Evolutionary conservation across 2,888 invertebrate genomes (phyloP).

Genomic region (Germaria angustata): DNA sequence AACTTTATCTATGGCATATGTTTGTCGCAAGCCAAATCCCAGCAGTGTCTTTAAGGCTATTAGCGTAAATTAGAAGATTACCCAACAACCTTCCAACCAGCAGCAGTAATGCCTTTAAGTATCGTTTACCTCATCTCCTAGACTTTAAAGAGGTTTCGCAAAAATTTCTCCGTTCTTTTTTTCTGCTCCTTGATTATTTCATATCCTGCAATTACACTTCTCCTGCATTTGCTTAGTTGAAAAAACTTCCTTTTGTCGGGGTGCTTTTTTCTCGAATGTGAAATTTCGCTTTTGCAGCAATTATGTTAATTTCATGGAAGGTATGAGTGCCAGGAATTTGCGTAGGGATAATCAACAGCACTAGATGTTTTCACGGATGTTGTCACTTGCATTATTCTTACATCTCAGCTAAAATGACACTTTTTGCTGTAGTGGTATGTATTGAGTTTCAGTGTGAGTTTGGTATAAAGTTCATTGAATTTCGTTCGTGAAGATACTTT

Average conservation of each 20-base stretch:
- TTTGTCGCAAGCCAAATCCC: neutral
- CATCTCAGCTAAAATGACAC: no score
- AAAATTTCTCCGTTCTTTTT: neutral
- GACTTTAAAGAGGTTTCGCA: neutral
- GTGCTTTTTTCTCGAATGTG: slow-evolving; percentile 10
- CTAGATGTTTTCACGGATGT: neutral
- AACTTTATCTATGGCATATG: neutral
- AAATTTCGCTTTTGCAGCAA: slow-evolving; percentile 52
- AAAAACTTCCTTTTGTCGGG: neutral
- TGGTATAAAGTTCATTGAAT: no score
- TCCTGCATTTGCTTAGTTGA: neutral
- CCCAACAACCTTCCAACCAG: neutral
- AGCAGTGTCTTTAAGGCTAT: neutral
- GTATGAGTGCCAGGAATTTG: neutral
- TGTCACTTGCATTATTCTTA: neutral
- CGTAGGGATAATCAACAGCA: neutral
- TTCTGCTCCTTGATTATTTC: slow-evolving; percentile 1
- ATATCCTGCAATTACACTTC: neutral
- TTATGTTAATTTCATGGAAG: slow-evolving; percentile 58
- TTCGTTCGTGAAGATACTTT: no score
- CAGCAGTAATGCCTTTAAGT: neutral
- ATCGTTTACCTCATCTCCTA: neutral
- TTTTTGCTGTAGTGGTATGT: no score
- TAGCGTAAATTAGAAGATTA: neutral
- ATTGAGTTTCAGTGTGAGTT: no score